These are phyloP conservation scores for Ahaetulla prasina DNA, from an alignment of 2,113 vertebrate species.

Conservation along the genomic window DNA sequence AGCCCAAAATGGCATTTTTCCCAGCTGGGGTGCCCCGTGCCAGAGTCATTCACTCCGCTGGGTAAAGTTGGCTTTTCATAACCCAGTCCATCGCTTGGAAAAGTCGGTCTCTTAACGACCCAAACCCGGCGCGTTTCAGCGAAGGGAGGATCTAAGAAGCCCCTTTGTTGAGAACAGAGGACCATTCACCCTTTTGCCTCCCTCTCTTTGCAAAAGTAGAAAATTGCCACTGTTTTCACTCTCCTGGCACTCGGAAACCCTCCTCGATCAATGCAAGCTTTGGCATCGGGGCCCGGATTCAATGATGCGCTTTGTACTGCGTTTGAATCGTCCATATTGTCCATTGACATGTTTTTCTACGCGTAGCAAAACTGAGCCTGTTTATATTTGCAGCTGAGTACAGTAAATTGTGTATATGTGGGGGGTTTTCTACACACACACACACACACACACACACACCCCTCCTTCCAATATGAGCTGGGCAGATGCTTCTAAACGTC, in stretches of 20 bases:
- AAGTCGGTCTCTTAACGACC: background rate
- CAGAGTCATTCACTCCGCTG: background rate
- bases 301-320: background rate
- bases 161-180: background rate
- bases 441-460: too few species aligned
- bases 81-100: background rate
- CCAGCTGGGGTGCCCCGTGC: background rate
- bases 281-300: background rate
- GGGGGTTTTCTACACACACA: too few species aligned
- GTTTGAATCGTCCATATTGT: background rate
- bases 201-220: background rate
- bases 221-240: constrained; percentile 11
- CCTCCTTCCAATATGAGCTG: background rate
- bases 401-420: background rate
- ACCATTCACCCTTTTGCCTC: background rate
- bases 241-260: background rate
- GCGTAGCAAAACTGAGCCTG: background rate
- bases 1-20: background rate
- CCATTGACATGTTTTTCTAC: background rate
- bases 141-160: background rate
- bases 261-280: constrained; percentile 11
- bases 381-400: background rate
- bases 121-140: background rate
- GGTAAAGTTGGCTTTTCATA: background rate
- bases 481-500: background rate